These are phyloP conservation scores for Oryzias woworae DNA, from an alignment of 2,113 vertebrate genomes.

Conservation along the genomic window DNA sequence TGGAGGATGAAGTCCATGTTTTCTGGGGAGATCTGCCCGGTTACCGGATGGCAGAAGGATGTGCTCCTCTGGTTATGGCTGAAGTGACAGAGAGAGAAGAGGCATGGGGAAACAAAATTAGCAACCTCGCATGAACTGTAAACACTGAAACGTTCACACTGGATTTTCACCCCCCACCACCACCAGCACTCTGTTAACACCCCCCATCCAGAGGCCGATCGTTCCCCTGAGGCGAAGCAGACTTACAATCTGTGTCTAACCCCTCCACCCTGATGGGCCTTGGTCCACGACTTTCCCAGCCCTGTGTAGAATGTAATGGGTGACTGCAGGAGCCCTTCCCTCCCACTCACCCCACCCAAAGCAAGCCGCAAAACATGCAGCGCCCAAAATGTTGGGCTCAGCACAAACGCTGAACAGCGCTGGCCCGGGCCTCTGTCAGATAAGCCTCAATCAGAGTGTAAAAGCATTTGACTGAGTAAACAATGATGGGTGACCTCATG, in stretches of 20 bases:
- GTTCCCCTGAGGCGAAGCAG: slow-evolving; percentile 26
- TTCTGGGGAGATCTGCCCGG: slow-evolving; percentile 87
- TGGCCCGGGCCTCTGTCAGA: slow-evolving; percentile 38
- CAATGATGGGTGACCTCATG: slow-evolving; percentile 23
- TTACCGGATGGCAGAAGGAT: slow-evolving; percentile 89
- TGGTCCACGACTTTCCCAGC: slow-evolving; percentile 42
- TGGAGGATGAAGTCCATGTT: slow-evolving; percentile 87
- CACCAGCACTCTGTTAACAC: slow-evolving; percentile 13
- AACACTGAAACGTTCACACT: slow-evolving; percentile 27
- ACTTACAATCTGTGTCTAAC: slow-evolving; percentile 30
- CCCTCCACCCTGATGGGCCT: slow-evolving; percentile 24
- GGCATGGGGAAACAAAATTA: slow-evolving; percentile 42
- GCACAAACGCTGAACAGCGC: slow-evolving; percentile 45
- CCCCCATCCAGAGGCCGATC: slow-evolving; percentile 27
- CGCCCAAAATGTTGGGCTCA: slow-evolving; percentile 50
- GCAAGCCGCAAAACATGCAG: slow-evolving; percentile 9
- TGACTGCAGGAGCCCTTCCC: slow-evolving; percentile 20
- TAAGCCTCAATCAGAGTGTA: slow-evolving; percentile 23
- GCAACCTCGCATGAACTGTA: slow-evolving; percentile 13
- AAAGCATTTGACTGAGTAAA: slow-evolving; percentile 45
- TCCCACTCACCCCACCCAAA: slow-evolving; percentile 27
- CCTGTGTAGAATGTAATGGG: slow-evolving; percentile 58
- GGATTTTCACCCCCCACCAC: slow-evolving; percentile 19
- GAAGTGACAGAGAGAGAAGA: slow-evolving; percentile 50
- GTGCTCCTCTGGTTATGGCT: slow-evolving; percentile 92